phyloP scores from a whole-genome alignment of 1,140 invertebrate genomes.

The Drosophila seguyi region DNA sequence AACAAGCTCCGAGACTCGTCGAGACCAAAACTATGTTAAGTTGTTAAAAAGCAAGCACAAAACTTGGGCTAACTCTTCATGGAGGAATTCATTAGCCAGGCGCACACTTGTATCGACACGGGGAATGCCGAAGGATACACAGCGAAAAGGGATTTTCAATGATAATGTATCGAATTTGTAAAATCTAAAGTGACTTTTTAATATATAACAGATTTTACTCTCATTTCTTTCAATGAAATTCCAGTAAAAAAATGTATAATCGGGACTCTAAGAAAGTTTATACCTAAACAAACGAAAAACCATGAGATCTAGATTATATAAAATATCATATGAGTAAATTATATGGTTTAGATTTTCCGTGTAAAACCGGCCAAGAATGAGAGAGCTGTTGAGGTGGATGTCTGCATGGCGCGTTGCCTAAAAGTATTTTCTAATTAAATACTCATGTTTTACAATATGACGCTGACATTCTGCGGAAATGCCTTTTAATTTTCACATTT shows the following conservation, averaged over 20 bases:
- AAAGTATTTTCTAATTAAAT: constrained; percentile 85
- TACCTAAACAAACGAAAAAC: no score
- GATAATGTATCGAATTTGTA: background rate
- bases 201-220: background rate
- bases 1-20: constrained; percentile 23
- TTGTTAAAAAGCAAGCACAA: constrained; percentile 76
- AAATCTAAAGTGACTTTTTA: background rate
- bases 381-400: constrained; percentile 13
- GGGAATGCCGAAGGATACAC: constrained; percentile 12
- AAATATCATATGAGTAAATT: no score
- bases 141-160: background rate
- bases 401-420: constrained; percentile 42
- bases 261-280: no score
- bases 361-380: background rate
- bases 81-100: constrained; percentile 72
- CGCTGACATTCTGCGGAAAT: constrained; percentile 84
- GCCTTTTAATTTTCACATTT: constrained; percentile 84
- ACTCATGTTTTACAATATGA: constrained; percentile 84
- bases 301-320: no score
- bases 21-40: constrained; percentile 72
- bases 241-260: background rate
- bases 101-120: constrained; percentile 53
- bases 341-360: no score
- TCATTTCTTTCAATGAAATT: background rate
- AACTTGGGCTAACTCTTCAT: constrained; percentile 51